Conservation (phyloP, 1,140 invertebrate species). For the Drosophila arawakana region DNA sequence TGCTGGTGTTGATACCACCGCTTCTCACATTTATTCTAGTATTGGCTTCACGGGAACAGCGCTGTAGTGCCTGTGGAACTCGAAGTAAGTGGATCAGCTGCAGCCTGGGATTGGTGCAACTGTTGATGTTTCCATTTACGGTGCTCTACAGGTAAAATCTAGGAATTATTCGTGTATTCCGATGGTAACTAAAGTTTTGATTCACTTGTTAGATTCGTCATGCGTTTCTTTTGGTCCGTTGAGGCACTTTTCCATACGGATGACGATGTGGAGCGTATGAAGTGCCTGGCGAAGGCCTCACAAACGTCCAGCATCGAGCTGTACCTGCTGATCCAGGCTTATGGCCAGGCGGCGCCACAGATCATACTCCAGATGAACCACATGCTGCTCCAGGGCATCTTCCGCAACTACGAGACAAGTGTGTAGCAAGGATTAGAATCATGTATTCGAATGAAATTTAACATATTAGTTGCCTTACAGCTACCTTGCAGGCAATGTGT, state of each 20-base stretch:
- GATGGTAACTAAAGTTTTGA: background rate
- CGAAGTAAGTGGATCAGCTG: constrained; percentile 46
- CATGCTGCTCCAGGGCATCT: constrained; percentile 85
- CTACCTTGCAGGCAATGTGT: constrained; percentile 87
- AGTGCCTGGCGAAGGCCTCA: constrained; percentile 86
- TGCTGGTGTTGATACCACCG: constrained; percentile 63
- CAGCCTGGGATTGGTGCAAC: constrained; percentile 82
- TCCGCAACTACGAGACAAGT: constrained; percentile 80
- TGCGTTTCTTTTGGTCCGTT: constrained; percentile 89
- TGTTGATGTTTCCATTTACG: constrained; percentile 88
- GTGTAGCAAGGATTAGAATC: constrained; percentile 17
- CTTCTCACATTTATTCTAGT: constrained; percentile 66
- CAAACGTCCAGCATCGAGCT: constrained; percentile 88
- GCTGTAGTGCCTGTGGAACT: constrained; percentile 84
- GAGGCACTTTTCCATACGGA: constrained; percentile 87
- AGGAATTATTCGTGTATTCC: background rate
- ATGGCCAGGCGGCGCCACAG: constrained; percentile 89
- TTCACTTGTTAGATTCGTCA: constrained; percentile 85
- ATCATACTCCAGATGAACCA: constrained; percentile 88
- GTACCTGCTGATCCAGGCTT: constrained; percentile 90
- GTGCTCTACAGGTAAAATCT: constrained; percentile 88
- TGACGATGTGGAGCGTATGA: constrained; percentile 86
- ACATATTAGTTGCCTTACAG: constrained; percentile 84
- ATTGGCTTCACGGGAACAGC: constrained; percentile 85
- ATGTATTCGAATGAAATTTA: background rate